phyloP scores from a whole-genome alignment of 2,888 invertebrate genomes.

The Tromatobia lineatoria region DNA sequence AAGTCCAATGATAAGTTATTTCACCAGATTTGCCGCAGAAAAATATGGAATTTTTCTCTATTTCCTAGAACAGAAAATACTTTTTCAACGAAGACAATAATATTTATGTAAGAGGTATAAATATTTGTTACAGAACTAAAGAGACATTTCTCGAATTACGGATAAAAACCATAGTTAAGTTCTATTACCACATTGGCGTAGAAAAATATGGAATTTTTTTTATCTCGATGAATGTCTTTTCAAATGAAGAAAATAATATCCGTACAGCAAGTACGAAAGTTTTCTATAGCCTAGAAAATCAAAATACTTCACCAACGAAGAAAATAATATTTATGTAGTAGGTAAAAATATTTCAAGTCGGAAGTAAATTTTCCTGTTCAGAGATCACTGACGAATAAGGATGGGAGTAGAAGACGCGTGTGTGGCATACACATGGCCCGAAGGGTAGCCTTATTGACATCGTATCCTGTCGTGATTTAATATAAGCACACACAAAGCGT shows the following conservation, averaged over 20 bases:
- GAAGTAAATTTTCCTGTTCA: conserved; percentile 64
- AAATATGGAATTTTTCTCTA: neutral
- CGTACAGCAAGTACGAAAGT: no score
- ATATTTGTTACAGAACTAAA: neutral
- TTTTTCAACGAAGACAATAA: neutral
- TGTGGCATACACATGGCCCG: conserved; percentile 51
- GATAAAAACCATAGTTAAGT: no score
- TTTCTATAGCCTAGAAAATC: no score
- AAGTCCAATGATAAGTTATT: neutral
- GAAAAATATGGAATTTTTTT: no score
- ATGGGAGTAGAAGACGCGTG: conserved; percentile 2
- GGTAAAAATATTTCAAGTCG: conserved; percentile 20
- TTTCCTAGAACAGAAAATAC: no score
- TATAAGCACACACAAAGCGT: conserved; percentile 80
- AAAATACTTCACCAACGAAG: no score
- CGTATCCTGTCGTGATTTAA: conserved; percentile 80
- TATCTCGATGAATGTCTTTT: no score
- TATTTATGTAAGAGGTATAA: neutral
- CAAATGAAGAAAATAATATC: no score
- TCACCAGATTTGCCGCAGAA: neutral
- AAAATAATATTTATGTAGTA: neutral
- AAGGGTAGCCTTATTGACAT: conserved; percentile 75
- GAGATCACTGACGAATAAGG: conserved; percentile 45
- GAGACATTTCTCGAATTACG: no score
- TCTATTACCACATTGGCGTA: no score